A percentile compares a stretch with the other conserved stretches of the same genome.
Conservation (phyloP, 2,888 invertebrate genomes). For the Trissolcus brochymenae region DNA sequence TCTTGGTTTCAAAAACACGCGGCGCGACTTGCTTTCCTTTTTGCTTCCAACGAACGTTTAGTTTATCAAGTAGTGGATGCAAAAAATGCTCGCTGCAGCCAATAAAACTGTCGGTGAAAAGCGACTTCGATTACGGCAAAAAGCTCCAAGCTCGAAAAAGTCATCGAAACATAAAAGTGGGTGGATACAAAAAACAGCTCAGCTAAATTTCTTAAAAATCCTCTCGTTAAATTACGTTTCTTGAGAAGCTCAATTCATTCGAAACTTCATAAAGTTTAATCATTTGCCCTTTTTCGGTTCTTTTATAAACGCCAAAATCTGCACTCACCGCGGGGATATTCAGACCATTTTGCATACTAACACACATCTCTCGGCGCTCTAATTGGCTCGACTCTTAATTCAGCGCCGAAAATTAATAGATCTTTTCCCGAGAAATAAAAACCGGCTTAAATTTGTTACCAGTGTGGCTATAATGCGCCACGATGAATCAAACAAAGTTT, state of each 20-base stretch:
- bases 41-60: no score
- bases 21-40: no score
- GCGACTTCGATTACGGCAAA: no score
- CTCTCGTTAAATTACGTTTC: conserved; percentile 10
- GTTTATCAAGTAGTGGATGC: no score
- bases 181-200: not conserved
- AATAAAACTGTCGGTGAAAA: no score
- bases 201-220: conserved; percentile 3
- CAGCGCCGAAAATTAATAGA: conserved; percentile 8
- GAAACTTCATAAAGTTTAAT: conserved; percentile 27
- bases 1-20: no score
- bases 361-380: conserved; percentile 15
- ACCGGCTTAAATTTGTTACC: conserved; percentile 25
- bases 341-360: conserved; percentile 28
- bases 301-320: not conserved
- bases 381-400: conserved; percentile 19
- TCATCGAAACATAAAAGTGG: conserved; percentile 8
- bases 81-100: no score
- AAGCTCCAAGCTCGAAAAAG: not conserved
- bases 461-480: conserved; percentile 8
- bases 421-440: conserved; percentile 14
- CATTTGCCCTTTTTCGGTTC: conserved; percentile 7
- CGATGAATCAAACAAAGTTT: conserved; percentile 21
- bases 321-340: conserved; percentile 16
- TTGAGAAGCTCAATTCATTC: conserved; percentile 12